Conservation (phyloP, 2,113 vertebrate genomes). For the Serranochromis macrocephalus region DNA sequence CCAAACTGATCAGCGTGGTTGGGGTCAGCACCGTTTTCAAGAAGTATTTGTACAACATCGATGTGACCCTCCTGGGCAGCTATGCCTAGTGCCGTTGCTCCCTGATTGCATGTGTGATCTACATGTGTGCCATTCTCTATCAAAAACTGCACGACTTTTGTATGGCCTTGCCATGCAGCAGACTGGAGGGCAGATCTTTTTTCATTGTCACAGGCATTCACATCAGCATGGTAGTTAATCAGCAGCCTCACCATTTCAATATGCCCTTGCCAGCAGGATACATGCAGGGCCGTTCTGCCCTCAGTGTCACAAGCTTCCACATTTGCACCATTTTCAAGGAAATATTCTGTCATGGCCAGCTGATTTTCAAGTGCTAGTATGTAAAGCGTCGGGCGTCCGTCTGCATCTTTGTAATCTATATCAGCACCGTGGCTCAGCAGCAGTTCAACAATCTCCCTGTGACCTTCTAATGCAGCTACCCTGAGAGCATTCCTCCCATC, state of each 20-base stretch:
- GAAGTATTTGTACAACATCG: conserved; percentile 86
- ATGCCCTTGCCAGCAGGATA: conserved; percentile 98
- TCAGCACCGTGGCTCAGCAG: conserved; percentile 87
- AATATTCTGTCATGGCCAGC: conserved; percentile 91
- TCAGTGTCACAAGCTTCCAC: conserved; percentile 90
- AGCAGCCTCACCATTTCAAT: conserved; percentile 90
- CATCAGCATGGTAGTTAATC: conserved; percentile 84
- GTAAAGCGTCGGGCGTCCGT: conserved; percentile 93
- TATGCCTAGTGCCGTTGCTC: conserved; percentile 93
- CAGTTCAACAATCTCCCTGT: conserved; percentile 90
- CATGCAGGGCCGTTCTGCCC: conserved; percentile 92
- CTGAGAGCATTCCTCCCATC: conserved; percentile 91
- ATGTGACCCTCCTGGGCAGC: conserved; percentile 98
- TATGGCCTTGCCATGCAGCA: conserved; percentile 93
- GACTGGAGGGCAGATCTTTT: conserved; percentile 93
- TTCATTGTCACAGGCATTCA: conserved; percentile 93
- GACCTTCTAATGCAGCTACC: conserved; percentile 89
- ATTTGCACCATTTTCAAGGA: conserved; percentile 91
- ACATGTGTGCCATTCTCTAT: conserved; percentile 86
- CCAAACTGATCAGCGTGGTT: conserved; percentile 97
- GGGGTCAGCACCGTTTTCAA: conserved; percentile 92
- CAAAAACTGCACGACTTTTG: conserved; percentile 86
- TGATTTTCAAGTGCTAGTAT: conserved; percentile 96
- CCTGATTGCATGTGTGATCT: conserved; percentile 95
- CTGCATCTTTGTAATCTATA: conserved; percentile 90